Conservation (phyloP, 1,140 invertebrate species). For the Nasonia longicornis region DNA sequence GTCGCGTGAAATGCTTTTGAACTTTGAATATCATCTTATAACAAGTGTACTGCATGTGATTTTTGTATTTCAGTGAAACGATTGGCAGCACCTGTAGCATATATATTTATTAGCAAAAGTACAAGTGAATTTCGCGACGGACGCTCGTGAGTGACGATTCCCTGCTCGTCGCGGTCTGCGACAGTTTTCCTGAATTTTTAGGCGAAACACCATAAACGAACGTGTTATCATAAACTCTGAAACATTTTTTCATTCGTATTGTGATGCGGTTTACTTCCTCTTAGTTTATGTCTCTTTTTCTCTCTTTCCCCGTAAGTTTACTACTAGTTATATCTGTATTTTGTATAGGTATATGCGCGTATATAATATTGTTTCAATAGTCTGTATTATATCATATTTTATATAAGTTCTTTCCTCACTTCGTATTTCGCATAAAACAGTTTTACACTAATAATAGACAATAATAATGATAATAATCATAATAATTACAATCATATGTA, state of each 20-base stretch:
- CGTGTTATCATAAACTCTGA: conserved; percentile 21
- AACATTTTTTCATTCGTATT: conserved; percentile 25
- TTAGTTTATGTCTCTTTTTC: conserved; percentile 11
- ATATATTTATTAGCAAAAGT: conserved; percentile 4
- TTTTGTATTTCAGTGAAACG: no score
- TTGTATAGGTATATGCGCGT: conserved; percentile 12
- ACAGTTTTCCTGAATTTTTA: conserved; percentile 38
- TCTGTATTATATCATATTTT: neutral
- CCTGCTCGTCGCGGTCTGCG: neutral
- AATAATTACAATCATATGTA: conserved; percentile 18
- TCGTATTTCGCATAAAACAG: conserved; percentile 32
- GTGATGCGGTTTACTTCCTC: conserved; percentile 5
- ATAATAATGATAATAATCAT: conserved; percentile 47
- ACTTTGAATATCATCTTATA: no score
- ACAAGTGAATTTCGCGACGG: conserved; percentile 19
- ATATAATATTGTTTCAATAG: conserved; percentile 41
- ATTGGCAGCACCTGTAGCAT: neutral
- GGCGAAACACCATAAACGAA: conserved; percentile 26
- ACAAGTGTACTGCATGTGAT: no score
- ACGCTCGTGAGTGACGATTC: neutral
- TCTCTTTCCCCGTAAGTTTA: neutral
- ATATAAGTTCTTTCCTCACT: conserved; percentile 21
- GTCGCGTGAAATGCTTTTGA: neutral
- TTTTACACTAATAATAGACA: conserved; percentile 49
- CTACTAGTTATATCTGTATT: conserved; percentile 13